Evolutionary conservation across 23 tunicate species (phyloP), one percentile per base, ranked within the genome.

Genomic region (Clavelina lepadiformis): DNA sequence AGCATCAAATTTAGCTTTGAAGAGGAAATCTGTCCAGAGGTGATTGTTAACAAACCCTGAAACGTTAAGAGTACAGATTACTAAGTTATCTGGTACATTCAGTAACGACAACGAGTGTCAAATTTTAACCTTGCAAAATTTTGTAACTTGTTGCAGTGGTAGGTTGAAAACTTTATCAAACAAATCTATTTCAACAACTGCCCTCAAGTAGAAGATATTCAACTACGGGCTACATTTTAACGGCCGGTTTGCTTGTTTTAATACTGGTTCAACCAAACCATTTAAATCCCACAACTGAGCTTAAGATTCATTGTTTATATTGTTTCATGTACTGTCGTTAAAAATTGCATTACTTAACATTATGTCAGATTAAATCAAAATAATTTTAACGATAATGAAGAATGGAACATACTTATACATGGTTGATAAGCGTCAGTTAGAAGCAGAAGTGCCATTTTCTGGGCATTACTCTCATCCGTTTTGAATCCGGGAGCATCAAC

Each of bases 351-450:
- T n/a, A n/a, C n/a, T n/a, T n/a, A n/a, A n/a, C n/a, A n/a, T n/a
- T n/a, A n/a, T n/a, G n/a, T n/a, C n/a, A n/a, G n/a, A n/a, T n/a
- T n/a, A n/a, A n/a, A n/a, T n/a, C n/a, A n/a, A n/a, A n/a, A n/a
- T n/a, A n/a, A n/a, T n/a, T n/a, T n/a, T n/a, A n/a, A n/a, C n/a
- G n/a, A n/a, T n/a, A n/a, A n/a, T n/a, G n/a, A n/a, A n/a, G n/a
- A n/a, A n/a, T n/a, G n/a, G 30, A 31, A 61, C 95, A 56, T 49
- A 86, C 95, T 46, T 3, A 86, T 78, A 28, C 80, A 86, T 0
- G 95, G 95, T 24, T 68, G 85, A 58, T 86, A 65, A 25, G 65
- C 54, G 37, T 72, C 83, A 19, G 58, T 51, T 46, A 86, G 33
- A 19, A 77, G n/a, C 30, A 30, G 18, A 34, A 78, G 36, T 0